Evolutionary conservation across 1,140 invertebrate species (phyloP).

Genomic region (Drosophila malerkotliana): DNA sequence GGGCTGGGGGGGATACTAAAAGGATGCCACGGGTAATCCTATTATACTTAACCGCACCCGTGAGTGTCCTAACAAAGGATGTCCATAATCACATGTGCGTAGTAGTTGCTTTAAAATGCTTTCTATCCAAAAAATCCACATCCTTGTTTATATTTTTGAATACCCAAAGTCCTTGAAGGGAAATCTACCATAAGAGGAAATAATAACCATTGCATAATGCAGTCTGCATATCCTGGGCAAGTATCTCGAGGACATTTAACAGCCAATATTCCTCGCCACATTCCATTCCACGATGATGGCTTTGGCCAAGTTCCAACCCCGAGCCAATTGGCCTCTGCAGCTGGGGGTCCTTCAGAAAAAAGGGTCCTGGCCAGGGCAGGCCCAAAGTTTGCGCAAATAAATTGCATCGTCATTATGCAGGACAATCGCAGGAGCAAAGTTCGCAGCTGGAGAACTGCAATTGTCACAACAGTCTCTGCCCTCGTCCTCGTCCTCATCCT

Average conservation of each 20-base stretch:
- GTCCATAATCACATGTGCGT: neutral
- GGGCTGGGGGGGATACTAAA: neutral
- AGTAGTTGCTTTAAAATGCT: neutral
- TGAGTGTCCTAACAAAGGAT: conserved; percentile 27
- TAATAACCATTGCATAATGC: conserved; percentile 27
- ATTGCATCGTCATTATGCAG: conserved; percentile 67
- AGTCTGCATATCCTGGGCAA: conserved; percentile 14
- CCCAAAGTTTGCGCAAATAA: conserved; percentile 76
- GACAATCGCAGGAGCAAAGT: conserved; percentile 23
- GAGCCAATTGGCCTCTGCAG: conserved; percentile 15
- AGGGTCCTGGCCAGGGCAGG: neutral
- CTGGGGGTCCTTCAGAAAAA: neutral
- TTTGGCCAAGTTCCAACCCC: conserved; percentile 40
- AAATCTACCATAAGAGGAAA: conserved; percentile 29
- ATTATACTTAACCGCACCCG: conserved; percentile 22
- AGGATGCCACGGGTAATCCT: conserved; percentile 24
- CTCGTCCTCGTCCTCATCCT: neutral
- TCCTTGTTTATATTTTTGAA: neutral
- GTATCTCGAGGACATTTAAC: conserved; percentile 42
- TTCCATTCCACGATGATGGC: conserved; percentile 5
- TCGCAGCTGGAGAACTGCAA: conserved; percentile 37
- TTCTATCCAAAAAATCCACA: neutral
- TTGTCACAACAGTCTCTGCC: conserved; percentile 44
- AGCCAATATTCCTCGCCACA: conserved; percentile 40
- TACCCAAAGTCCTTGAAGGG: conserved; percentile 23